Evolutionary conservation across 2,888 invertebrate species (phyloP).

Genomic region (Drosophila prostipennis): DNA sequence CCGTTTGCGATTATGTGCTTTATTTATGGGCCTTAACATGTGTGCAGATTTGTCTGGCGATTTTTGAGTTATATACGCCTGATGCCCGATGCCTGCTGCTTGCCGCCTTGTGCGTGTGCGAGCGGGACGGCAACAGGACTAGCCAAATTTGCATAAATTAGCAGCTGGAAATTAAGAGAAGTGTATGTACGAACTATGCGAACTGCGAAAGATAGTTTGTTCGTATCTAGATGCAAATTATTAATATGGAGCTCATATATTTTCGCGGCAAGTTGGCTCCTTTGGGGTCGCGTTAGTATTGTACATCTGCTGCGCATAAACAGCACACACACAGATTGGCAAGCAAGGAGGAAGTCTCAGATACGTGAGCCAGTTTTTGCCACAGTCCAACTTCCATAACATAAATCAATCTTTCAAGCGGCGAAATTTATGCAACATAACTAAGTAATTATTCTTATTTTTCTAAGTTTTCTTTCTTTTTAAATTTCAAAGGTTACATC

Average conservation of each 20-base stretch:
- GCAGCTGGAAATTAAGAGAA: slow-evolving; percentile 74
- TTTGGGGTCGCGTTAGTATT: slow-evolving; percentile 26
- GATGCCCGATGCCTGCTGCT: slow-evolving; percentile 11
- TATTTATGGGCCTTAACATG: slow-evolving; percentile 83
- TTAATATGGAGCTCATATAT: slow-evolving; percentile 81
- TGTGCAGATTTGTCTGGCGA: slow-evolving; percentile 83
- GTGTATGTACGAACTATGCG: slow-evolving; percentile 48
- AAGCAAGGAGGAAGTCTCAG: slow-evolving; percentile 54
- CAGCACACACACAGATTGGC: slow-evolving; percentile 44
- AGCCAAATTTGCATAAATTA: slow-evolving; percentile 73
- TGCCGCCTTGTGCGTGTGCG: slow-evolving; percentile 25
- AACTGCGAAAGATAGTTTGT: slow-evolving; percentile 37
- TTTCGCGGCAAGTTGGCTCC: slow-evolving; percentile 69
- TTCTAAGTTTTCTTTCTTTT: too few relatives aligned
- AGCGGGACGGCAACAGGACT: slow-evolving; percentile 12
- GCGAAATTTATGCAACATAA: neutral
- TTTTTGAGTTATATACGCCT: slow-evolving; percentile 74
- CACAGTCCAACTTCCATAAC: slow-evolving; percentile 20
- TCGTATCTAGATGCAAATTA: slow-evolving; percentile 81
- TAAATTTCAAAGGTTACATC: too few relatives aligned
- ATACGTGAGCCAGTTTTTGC: slow-evolving; percentile 48
- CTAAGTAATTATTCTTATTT: too few relatives aligned
- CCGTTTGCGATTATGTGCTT: slow-evolving; percentile 83
- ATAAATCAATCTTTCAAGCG: neutral
- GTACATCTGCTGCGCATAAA: slow-evolving; percentile 79